These are phyloP conservation scores for Petrolisthes cinctipes DNA, from an alignment of 2,888 invertebrate genomes.

Conservation along the genomic window DNA sequence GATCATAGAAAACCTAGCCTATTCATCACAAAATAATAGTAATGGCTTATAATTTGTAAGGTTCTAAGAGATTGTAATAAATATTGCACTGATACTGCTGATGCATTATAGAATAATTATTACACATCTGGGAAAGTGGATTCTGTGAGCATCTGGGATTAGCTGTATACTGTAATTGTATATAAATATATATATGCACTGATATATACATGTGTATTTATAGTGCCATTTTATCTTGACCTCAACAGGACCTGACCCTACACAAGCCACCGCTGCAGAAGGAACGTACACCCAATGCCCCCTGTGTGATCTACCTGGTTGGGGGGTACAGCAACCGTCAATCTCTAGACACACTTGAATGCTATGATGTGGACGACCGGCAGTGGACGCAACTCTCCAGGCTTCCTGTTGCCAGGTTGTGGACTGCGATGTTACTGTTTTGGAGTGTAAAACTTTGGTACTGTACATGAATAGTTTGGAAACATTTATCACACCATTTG, in stretches of 20 bases:
- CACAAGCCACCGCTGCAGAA: conserved; percentile 88
- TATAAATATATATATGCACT: neutral
- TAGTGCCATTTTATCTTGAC: neutral
- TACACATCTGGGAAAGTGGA: too few species aligned
- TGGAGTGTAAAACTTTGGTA: too few species aligned
- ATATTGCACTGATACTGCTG: too few species aligned
- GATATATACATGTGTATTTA: neutral
- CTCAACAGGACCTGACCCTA: conserved; percentile 82
- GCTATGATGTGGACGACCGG: conserved; percentile 87
- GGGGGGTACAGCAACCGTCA: conserved; percentile 86
- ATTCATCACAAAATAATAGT: too few species aligned
- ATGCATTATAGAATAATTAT: too few species aligned
- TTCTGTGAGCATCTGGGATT: too few species aligned
- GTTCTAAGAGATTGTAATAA: too few species aligned
- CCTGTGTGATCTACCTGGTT: conserved; percentile 89
- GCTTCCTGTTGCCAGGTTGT: conserved; percentile 84
- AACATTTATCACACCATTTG: too few species aligned
- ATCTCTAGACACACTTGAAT: conserved; percentile 88
- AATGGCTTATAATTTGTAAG: too few species aligned
- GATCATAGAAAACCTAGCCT: too few species aligned
- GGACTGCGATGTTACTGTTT: neutral
- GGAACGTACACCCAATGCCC: conserved; percentile 88
- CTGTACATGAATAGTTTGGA: too few species aligned
- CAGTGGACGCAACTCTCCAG: conserved; percentile 86
- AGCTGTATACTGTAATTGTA: too few species aligned